Conservation (phyloP, 2,888 invertebrate species). For the Ptilodon capucinus region DNA sequence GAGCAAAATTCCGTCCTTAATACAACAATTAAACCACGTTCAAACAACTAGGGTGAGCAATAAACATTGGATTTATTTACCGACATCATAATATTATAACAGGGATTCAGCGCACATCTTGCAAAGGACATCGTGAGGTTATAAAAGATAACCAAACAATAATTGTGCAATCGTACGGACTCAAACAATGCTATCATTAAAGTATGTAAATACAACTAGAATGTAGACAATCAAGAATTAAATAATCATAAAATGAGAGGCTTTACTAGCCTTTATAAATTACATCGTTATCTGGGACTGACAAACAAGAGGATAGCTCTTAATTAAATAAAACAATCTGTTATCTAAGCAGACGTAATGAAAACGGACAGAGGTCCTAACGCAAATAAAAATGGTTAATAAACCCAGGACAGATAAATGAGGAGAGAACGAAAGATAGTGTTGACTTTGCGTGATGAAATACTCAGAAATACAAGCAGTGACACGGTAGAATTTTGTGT, state of each 20-base stretch:
- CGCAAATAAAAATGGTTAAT: slow-evolving; percentile 37
- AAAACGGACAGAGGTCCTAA: slow-evolving; percentile 69
- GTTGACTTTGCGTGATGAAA: slow-evolving; percentile 3
- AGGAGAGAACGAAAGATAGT: slow-evolving; percentile 13
- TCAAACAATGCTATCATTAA: slow-evolving; percentile 45
- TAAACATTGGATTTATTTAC: slow-evolving; percentile 31
- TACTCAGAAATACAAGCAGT: slow-evolving; percentile 1
- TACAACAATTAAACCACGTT: slow-evolving; percentile 5
- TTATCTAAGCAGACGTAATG: slow-evolving; percentile 67
- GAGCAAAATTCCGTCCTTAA: neutral
- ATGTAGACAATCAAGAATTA: slow-evolving; percentile 65
- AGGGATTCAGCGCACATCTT: slow-evolving; percentile 36
- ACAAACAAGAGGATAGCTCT: slow-evolving; percentile 63
- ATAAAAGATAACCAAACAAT: slow-evolving; percentile 33
- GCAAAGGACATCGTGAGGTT: slow-evolving; percentile 54
- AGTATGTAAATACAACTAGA: slow-evolving; percentile 58
- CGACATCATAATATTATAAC: slow-evolving; percentile 42
- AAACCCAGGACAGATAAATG: slow-evolving; percentile 21
- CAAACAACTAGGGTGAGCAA: slow-evolving; percentile 27
- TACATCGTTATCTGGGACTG: slow-evolving; percentile 58
- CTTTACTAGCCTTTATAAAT: slow-evolving; percentile 76
- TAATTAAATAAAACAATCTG: slow-evolving; percentile 69
- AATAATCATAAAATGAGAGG: slow-evolving; percentile 70
- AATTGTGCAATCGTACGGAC: slow-evolving; percentile 62
- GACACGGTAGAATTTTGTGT: slow-evolving; percentile 1